Percentiles rank a stretch among this genome's conserved stretches.
These are phyloP conservation scores for Lasioglossum villosulum DNA, from an alignment of 2,888 invertebrate genomes.

Conservation along the genomic window DNA sequence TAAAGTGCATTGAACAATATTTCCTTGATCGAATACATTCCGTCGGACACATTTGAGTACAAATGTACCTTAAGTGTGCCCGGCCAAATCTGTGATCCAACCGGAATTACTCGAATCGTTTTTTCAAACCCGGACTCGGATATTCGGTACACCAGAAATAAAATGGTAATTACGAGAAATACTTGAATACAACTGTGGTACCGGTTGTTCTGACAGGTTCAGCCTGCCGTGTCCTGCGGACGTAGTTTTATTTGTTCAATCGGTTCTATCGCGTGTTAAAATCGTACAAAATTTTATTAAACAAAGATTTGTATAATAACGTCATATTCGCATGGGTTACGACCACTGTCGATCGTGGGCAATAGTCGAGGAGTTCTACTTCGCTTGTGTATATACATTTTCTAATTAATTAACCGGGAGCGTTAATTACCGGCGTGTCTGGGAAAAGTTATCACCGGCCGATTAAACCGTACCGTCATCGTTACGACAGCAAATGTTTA, in stretches of 20 bases:
- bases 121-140: background rate
- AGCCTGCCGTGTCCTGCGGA: no score
- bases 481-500: conserved; percentile 40
- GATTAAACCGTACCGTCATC: conserved; percentile 36
- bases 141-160: background rate
- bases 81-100: background rate
- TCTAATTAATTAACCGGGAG: conserved; percentile 11
- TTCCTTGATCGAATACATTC: no score
- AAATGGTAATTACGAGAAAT: background rate
- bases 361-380: background rate
- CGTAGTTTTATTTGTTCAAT: background rate
- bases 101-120: background rate
- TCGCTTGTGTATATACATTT: background rate
- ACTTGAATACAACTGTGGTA: no score
- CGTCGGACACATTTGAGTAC: no score
- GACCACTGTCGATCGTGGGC: background rate
- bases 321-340: background rate
- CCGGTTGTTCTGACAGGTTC: no score
- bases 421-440: conserved; percentile 10
- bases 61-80: no score
- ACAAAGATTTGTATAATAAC: background rate
- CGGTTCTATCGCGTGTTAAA: background rate
- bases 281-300: background rate
- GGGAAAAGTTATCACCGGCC: conserved; percentile 24
- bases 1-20: no score